Evolutionary conservation across 1,140 invertebrate genomes (phyloP), one percentile per base, ranked within the genome.

Genomic region (Oscheius sp.): DNA sequence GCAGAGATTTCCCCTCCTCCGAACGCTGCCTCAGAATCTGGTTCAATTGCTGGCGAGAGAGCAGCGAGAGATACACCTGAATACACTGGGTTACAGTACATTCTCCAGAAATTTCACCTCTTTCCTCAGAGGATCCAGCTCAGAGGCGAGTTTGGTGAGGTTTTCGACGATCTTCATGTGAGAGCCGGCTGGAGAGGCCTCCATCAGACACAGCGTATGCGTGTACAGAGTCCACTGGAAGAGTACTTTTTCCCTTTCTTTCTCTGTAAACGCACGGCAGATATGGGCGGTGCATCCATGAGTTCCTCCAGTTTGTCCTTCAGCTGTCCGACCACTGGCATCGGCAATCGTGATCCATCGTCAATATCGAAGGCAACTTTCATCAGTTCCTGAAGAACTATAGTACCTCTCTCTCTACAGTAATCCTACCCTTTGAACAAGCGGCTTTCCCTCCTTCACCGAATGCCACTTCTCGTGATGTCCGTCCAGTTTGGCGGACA

Each of bases 201-300:
- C 55, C 23, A 58, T 15, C 1, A 74, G 36, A 31, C 68, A 58
- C 3, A 67, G 34, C 1, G 72, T 64, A 15, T 20, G 13, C 36
- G 59, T 74, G 18, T 67, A 62, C 3, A 68, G 7, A 10, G 72
- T 36, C 55, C 55, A 74, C 55, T 71, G 32, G 38, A 71, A 7
- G 10, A 20, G 15, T 4, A 1, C 13, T 7, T 28, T 18, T 4
- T 32, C 1, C 0, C 7, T 1, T 13, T 63, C 10, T 32, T 32
- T 18, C 7, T 1, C 23, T 45, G 18, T 13, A 0, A 34, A 63
- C 32, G 0, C 13, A 63, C 61, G 10, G 36, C 10, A 63, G 23
- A 38, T n/a, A 23, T 42, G 3, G 32, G 36, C n/a, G 36, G 34
- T 13, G 23, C 45, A 32, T 31, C 23, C 34, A 10, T 63, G 10